These are phyloP conservation scores for Lithobius niger DNA, from an alignment of 1,140 invertebrate species.

Conservation along the genomic window DNA sequence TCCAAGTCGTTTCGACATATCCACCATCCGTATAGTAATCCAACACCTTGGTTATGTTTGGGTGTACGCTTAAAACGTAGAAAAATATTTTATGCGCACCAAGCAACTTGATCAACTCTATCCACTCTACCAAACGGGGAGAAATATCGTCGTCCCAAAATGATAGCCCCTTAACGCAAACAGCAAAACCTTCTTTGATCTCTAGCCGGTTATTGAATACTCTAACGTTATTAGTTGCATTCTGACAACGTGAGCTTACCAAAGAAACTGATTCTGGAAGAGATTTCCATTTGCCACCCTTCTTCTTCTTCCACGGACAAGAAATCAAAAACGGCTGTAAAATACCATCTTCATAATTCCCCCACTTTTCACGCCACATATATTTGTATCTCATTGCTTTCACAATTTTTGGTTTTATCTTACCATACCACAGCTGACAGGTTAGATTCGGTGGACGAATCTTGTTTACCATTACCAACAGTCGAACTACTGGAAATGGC, in stretches of 20 bases:
- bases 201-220: conserved; percentile 24
- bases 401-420: conserved; percentile 47
- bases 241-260: conserved; percentile 69
- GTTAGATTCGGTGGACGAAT: conserved; percentile 68
- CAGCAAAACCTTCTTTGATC: conserved; percentile 36
- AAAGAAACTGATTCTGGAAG: conserved; percentile 72
- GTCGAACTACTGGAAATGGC: conserved; percentile 59
- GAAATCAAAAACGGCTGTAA: conserved; percentile 83
- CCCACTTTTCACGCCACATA: conserved; percentile 88
- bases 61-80: conserved; percentile 79
- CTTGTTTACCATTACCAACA: conserved; percentile 80
- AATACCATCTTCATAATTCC: conserved; percentile 81
- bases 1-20: conserved; percentile 64
- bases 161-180: conserved; percentile 55
- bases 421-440: conserved; percentile 83
- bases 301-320: conserved; percentile 52
- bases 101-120: conserved; percentile 53
- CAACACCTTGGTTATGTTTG: conserved; percentile 77
- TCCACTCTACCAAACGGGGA: conserved; percentile 46
- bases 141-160: conserved; percentile 45
- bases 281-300: conserved; percentile 29
- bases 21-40: conserved; percentile 60
- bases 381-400: conserved; percentile 82
- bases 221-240: conserved; percentile 68
- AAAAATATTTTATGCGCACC: conserved; percentile 88